A percentile compares a stretch with the other conserved stretches of the same genome.
phyloP scores from a whole-genome alignment of 2,113 vertebrate species.

The Amphiprion percula region DNA sequence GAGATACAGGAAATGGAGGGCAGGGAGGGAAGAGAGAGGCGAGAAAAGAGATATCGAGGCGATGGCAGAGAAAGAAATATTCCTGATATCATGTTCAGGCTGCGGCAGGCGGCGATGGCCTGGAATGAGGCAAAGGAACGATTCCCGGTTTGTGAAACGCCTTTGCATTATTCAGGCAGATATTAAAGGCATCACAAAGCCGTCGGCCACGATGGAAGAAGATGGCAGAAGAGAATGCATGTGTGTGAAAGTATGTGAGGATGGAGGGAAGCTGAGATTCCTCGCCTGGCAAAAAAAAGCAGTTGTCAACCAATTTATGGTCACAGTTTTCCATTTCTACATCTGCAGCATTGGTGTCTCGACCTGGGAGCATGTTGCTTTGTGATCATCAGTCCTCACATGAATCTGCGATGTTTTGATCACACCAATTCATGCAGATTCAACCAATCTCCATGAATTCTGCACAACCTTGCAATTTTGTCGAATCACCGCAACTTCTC shows the following conservation, averaged over 20 bases:
- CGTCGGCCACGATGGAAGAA: conserved; percentile 33
- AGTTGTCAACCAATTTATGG: conserved; percentile 7
- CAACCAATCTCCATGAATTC: too few species aligned
- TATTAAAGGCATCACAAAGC: conserved; percentile 61
- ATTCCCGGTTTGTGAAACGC: conserved; percentile 34
- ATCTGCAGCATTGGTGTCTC: neutral
- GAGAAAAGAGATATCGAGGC: conserved; percentile 43
- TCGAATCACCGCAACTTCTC: too few species aligned
- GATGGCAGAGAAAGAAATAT: conserved; percentile 27
- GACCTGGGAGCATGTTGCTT: neutral
- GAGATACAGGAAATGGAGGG: conserved; percentile 31
- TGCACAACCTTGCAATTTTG: too few species aligned
- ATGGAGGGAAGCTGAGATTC: neutral
- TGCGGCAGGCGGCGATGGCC: neutral
- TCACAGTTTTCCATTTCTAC: neutral
- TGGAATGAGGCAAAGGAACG: conserved; percentile 18
- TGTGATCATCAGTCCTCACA: neutral
- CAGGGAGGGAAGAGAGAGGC: neutral
- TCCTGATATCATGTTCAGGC: conserved; percentile 28
- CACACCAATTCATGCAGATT: too few species aligned
- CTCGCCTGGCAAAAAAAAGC: neutral
- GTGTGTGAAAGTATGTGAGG: conserved; percentile 20
- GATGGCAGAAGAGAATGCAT: neutral
- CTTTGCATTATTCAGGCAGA: conserved; percentile 64
- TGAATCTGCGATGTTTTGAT: too few species aligned